These are phyloP conservation scores for Theropithecus gelada DNA, from an alignment of 2,113 vertebrate genomes.

Conservation along the genomic window DNA sequence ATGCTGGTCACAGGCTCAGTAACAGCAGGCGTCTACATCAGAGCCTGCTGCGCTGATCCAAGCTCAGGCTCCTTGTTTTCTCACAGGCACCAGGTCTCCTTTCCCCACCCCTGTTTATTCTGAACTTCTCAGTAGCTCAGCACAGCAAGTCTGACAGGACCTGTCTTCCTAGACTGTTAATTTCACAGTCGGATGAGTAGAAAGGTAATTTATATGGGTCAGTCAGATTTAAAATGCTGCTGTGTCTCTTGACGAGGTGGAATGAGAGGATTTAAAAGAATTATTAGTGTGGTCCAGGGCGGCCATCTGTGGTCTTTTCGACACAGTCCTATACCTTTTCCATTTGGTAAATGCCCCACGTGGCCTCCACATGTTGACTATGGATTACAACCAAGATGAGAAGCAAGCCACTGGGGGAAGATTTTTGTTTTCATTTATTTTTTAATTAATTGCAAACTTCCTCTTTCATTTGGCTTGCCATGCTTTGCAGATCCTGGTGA, in stretches of 20 bases:
- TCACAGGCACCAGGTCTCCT: background rate
- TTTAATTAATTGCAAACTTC: slow-evolving; percentile 78
- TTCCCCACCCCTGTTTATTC: background rate
- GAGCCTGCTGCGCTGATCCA: background rate
- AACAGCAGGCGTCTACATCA: background rate
- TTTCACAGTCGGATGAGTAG: slow-evolving; percentile 73
- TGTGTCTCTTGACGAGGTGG: slow-evolving; percentile 58
- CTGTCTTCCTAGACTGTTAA: slow-evolving; percentile 66
- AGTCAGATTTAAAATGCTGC: slow-evolving; percentile 67
- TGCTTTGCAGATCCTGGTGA: slow-evolving; percentile 59
- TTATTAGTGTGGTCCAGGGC: slow-evolving; percentile 37
- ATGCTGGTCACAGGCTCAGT: background rate
- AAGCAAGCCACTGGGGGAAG: slow-evolving; percentile 46
- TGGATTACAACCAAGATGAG: slow-evolving; percentile 64
- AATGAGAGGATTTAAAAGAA: slow-evolving; percentile 72
- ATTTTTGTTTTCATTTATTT: slow-evolving; percentile 73
- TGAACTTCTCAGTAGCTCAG: slow-evolving; percentile 27
- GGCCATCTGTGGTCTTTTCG: slow-evolving; percentile 27
- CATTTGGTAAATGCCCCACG: slow-evolving; percentile 72
- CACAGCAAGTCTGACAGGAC: slow-evolving; percentile 56
- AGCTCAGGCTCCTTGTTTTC: background rate
- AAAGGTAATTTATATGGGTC: slow-evolving; percentile 78
- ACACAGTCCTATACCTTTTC: slow-evolving; percentile 52
- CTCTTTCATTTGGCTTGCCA: slow-evolving; percentile 69
- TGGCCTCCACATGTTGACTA: slow-evolving; percentile 51